Conservation (phyloP, 2,113 vertebrate species). For the Prunella fulvescens region DNA sequence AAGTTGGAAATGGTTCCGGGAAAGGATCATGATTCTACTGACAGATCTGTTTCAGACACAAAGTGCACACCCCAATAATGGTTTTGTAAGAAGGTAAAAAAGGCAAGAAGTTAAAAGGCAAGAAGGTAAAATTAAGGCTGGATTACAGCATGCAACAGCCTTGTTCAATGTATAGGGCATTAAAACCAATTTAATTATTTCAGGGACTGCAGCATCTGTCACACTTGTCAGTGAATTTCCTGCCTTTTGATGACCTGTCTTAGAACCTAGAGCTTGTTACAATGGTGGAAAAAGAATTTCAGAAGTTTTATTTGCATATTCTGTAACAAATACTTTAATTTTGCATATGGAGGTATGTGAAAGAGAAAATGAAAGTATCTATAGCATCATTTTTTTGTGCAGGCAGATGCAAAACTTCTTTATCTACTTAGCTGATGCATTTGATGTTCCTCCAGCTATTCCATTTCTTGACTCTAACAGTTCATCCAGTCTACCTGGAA, state of each 20-base stretch:
- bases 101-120: background rate
- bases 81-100: background rate
- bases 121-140: background rate
- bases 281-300: background rate
- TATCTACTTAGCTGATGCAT: background rate
- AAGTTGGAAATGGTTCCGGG: background rate
- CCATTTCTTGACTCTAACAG: background rate
- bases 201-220: background rate
- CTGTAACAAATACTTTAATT: background rate
- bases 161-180: background rate
- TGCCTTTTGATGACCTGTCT: background rate
- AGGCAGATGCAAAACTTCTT: background rate
- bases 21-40: background rate
- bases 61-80: background rate
- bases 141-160: background rate
- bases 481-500: background rate
- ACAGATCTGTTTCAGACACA: background rate
- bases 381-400: background rate
- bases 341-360: background rate
- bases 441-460: background rate
- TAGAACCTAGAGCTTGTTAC: background rate
- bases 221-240: background rate
- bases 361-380: conserved; percentile 18
- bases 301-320: background rate
- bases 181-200: background rate